A percentile compares a stretch with the other conserved stretches of the same genome.
Evolutionary conservation across 2,797 vertebrate genomes (phyloP).

Genomic region (Syngnathus rostellatus): DNA sequence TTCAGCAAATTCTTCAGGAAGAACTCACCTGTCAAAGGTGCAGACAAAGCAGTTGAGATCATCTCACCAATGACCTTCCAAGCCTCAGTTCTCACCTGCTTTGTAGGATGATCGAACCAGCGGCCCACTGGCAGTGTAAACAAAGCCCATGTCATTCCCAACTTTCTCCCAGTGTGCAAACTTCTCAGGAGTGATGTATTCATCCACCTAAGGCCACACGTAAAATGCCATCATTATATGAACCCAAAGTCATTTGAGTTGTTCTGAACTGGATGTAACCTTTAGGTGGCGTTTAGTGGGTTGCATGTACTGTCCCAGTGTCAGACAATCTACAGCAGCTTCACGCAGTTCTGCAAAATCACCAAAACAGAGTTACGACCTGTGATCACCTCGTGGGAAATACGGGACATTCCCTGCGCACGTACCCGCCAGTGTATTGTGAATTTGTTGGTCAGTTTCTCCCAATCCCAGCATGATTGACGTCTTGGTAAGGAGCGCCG

Average conservation of each 20-base stretch:
- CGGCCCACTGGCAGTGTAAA: slow-evolving; percentile 92
- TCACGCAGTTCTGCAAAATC: slow-evolving; percentile 77
- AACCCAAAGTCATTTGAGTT: background rate
- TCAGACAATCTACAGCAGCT: slow-evolving; percentile 87
- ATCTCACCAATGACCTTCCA: background rate
- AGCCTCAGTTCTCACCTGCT: slow-evolving; percentile 75
- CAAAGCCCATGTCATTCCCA: slow-evolving; percentile 87
- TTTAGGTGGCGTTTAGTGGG: slow-evolving; percentile 95
- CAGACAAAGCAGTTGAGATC: background rate
- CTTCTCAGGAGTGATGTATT: slow-evolving; percentile 88
- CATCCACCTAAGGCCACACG: slow-evolving; percentile 77
- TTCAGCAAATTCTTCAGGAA: slow-evolving; percentile 92
- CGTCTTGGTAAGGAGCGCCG: slow-evolving; percentile 83
- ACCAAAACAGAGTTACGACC: background rate
- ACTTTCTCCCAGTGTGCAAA: slow-evolving; percentile 93
- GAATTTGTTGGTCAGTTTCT: slow-evolving; percentile 81
- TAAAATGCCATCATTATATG: background rate
- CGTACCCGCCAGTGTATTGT: slow-evolving; percentile 75
- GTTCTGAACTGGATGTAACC: slow-evolving; percentile 54
- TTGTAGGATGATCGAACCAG: slow-evolving; percentile 98
- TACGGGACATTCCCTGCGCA: background rate
- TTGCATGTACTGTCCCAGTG: slow-evolving; percentile 97
- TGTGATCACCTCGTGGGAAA: background rate
- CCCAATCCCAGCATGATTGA: slow-evolving; percentile 95
- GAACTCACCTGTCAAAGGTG: slow-evolving; percentile 79